These are phyloP conservation scores for human DNA, from an alignment of 2,113 vertebrate species.

Conservation along the genomic window GRCh38 chr3:180612001-180612500, in stretches of 20 bases:
- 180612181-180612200: not conserved
- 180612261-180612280: not conserved
- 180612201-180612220: conserved; percentile 18
- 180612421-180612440: not conserved
- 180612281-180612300: not conserved
- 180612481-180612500: too few species aligned
- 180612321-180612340: not conserved
- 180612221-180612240: not conserved
- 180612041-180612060: not conserved
- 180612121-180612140: not conserved
- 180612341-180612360: not conserved
- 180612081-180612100: not conserved
- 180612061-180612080: not conserved
- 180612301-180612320: not conserved
- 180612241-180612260: not conserved
- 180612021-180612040: not conserved
- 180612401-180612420: not conserved
- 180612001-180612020: not conserved
- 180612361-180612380: not conserved
- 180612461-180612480: not conserved
- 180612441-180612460: not conserved
- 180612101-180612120: not conserved
- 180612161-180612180: not conserved
- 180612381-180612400: not conserved
- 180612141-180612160: not conserved